A percentile compares a stretch with the other conserved stretches of the same genome.
These are phyloP conservation scores for Merluccius polli DNA, from an alignment of 2,797 vertebrate species.

Conservation along the genomic window DNA sequence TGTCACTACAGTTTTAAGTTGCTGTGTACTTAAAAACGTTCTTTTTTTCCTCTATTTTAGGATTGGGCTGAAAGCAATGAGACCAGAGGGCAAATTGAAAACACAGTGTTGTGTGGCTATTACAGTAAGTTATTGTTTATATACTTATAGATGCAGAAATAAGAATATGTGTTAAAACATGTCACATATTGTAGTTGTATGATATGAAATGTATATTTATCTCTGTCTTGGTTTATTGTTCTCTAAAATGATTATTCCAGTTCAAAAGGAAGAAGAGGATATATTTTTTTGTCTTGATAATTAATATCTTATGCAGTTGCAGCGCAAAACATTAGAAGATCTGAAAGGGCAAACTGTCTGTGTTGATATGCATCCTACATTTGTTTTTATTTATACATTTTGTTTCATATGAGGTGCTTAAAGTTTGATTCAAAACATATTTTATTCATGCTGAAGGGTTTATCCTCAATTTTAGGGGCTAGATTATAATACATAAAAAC, in stretches of 20 bases:
- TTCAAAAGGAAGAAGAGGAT: background rate
- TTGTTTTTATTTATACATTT: background rate
- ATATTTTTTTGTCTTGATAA: background rate
- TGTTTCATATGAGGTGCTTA: background rate
- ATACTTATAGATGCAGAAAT: background rate
- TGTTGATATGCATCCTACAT: background rate
- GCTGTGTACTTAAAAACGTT: background rate
- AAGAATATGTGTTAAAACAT: background rate
- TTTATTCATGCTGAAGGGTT: background rate
- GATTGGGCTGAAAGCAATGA: constrained; percentile 91
- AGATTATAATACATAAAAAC: background rate
- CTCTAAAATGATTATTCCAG: background rate
- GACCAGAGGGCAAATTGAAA: constrained; percentile 86
- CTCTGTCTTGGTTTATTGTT: background rate
- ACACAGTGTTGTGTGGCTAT: constrained; percentile 92
- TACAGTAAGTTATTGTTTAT: constrained; percentile 84
- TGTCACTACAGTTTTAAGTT: background rate
- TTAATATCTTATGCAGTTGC: background rate
- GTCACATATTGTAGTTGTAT: background rate
- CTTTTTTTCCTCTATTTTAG: constrained; percentile 59
- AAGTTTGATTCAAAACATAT: background rate
- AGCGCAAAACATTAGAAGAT: background rate
- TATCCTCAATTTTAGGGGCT: background rate
- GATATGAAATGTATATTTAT: background rate
- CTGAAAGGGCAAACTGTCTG: background rate